These are phyloP conservation scores for Arenaria interpres DNA, from an alignment of 2,113 vertebrate genomes.

Conservation along the genomic window DNA sequence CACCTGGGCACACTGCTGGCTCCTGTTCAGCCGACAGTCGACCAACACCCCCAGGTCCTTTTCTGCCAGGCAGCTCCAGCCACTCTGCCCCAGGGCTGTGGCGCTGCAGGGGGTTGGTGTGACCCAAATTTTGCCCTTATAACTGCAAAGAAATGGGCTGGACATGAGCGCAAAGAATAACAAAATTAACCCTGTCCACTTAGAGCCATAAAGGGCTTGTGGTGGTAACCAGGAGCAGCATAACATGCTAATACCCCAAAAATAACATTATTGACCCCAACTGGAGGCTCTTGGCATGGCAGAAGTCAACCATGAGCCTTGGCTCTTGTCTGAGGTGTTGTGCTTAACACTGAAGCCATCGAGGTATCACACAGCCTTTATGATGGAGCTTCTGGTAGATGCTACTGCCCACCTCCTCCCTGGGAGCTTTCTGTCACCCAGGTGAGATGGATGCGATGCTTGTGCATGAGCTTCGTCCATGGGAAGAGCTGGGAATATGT, in stretches of 20 bases:
- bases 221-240: not conserved
- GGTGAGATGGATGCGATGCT: not conserved
- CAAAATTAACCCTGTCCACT: not conserved
- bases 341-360: fast-evolving
- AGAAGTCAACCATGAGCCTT: not conserved
- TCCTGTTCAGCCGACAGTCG: no score
- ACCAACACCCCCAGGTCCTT: no score
- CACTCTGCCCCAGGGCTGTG: no score
- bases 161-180: not conserved
- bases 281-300: not conserved
- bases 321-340: not conserved
- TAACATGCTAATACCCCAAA: not conserved
- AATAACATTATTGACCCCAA: not conserved
- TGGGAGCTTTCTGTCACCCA: not conserved
- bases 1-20: no score
- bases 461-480: not conserved
- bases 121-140: not conserved
- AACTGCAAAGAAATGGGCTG: not conserved
- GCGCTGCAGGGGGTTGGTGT: no score
- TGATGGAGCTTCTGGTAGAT: not conserved
- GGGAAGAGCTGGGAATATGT: not conserved
- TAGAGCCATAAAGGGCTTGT: not conserved
- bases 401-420: not conserved
- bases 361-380: not conserved
- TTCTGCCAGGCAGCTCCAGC: no score